Percentiles rank a stretch among this genome's conserved stretches.
Conservation (phyloP, 1,140 invertebrate genomes). For the Cherax quadricarinatus region DNA sequence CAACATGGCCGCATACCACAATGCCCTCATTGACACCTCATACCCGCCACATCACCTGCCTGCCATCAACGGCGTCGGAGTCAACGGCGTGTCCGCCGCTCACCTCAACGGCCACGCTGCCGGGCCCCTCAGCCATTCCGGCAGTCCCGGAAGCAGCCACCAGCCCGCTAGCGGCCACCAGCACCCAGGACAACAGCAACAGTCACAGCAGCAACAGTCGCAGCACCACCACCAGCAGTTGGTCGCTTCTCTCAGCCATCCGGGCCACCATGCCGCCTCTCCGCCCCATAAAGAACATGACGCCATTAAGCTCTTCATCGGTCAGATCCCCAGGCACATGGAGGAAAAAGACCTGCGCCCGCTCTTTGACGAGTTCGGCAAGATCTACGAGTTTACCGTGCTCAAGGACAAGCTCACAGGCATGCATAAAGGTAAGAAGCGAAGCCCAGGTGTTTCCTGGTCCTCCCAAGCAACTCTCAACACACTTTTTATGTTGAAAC, state of each 20-base stretch:
- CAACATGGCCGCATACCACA: conserved; percentile 73
- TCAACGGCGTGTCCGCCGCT: conserved; percentile 67
- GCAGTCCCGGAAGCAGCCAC: conserved; percentile 59
- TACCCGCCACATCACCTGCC: conserved; percentile 71
- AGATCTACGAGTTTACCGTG: conserved; percentile 95
- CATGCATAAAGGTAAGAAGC: conserved; percentile 91
- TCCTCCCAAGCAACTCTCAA: too few species aligned
- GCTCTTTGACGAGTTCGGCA: conserved; percentile 94
- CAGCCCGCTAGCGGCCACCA: conserved; percentile 52
- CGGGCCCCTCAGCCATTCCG: conserved; percentile 63
- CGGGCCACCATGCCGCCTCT: conserved; percentile 80
- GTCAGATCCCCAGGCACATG: conserved; percentile 94
- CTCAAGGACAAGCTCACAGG: conserved; percentile 95
- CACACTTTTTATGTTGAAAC: too few species aligned
- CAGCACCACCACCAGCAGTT: conserved; percentile 70
- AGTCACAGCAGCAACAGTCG: conserved; percentile 61
- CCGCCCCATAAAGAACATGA: conserved; percentile 78
- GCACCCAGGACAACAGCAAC: conserved; percentile 42
- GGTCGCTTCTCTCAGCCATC: conserved; percentile 67
- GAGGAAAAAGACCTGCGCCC: conserved; percentile 92
- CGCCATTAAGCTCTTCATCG: conserved; percentile 92
- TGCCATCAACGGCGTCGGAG: conserved; percentile 62
- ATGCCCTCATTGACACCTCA: conserved; percentile 73
- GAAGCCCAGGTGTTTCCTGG: not conserved
- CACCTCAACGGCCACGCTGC: conserved; percentile 73